Evolutionary conservation across 2,888 invertebrate genomes (phyloP), one percentile per base, ranked within the genome.

Genomic region (Ceramica pisi): DNA sequence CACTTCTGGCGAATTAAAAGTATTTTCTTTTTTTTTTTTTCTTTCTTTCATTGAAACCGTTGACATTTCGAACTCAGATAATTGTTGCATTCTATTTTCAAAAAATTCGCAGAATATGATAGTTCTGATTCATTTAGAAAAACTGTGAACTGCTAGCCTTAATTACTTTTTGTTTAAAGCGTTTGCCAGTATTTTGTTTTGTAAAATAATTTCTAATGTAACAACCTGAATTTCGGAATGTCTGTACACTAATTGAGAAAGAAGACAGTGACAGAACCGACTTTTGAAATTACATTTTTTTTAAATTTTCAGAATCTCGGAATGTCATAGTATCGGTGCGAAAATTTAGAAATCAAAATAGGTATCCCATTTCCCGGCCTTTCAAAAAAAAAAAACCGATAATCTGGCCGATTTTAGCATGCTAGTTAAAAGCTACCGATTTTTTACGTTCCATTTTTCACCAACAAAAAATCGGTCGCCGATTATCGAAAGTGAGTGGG

Each of bases 111-210:
- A 60, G 71, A 67, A 70, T 59, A 70, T 77, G 64, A 48, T 46
- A 46, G 19, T 46, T 75, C 44, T 67, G 69, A 80, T 86, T 79
- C 88, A 86, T 89, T 86, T 85, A 21, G 12, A 46, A 67, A 51
- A 83, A 67, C 67, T n/a, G 48, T 75, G 59, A 64, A 67, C 67
- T 60, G 78, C 71, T 90, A 90, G 82, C 91, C 90, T 89, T 91
- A 91, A 91, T 92, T 90, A 88, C 86, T 77, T 81, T 82, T 66
- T 68, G 78, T 75, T 31, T 83, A 87, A 78, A 56, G 78, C n/a
- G 2, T n/a, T n/a, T 8, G 51, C 8, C 12, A n/a, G 21, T 55
- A 21, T 64, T 64, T 56, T 67, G 16, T 53, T 66, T 80, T 70
- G 31, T 50, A 26, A 64, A 79, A 10, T 62, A 44, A 53, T 57